Evolutionary conservation across 2,797 vertebrate genomes (phyloP).

Genomic region (Echeneis naucrates): DNA sequence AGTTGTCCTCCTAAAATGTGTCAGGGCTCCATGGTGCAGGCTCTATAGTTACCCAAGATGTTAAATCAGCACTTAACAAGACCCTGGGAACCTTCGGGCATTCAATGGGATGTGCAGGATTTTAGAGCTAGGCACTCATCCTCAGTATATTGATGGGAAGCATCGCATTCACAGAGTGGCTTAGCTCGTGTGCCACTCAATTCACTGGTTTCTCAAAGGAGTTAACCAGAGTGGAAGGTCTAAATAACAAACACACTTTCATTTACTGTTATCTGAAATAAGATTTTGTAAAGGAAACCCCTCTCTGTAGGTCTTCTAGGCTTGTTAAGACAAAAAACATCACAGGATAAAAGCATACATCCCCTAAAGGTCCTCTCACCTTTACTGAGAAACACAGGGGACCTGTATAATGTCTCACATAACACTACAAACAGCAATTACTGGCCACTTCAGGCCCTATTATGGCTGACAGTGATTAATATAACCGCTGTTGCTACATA

Average conservation of each 20-base stretch:
- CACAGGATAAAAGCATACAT: conserved; percentile 10
- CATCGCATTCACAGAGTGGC: conserved; percentile 16
- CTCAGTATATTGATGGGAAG: conserved; percentile 59
- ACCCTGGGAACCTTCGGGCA: conserved; percentile 62
- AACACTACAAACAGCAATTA: conserved; percentile 70
- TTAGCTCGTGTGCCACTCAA: conserved; percentile 25
- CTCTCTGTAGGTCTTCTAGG: conserved; percentile 12
- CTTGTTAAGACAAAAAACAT: conserved; percentile 20
- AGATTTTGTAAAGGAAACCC: conserved; percentile 16
- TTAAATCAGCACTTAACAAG: conserved; percentile 68
- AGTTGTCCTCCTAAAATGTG: conserved; percentile 67
- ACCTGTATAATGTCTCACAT: conserved; percentile 58
- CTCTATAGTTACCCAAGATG: conserved; percentile 53
- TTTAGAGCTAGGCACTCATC: conserved; percentile 47
- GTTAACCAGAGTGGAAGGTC: conserved; percentile 18
- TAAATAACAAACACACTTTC: conserved; percentile 22
- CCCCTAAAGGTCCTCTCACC: conserved; percentile 42
- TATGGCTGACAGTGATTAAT: conserved; percentile 82
- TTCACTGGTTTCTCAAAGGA: conserved; percentile 46
- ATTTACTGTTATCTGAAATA: conserved; percentile 10
- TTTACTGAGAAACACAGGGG: conserved; percentile 52
- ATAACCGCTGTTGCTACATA: conserved; percentile 60
- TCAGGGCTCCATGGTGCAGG: conserved; percentile 58
- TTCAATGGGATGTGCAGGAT: conserved; percentile 59
- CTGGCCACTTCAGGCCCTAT: conserved; percentile 64